Percentiles rank a stretch among this genome's conserved stretches.
Evolutionary conservation across 92 coral and sea anemone genomes (phyloP).

Genomic region (Palythoa grandiflora): DNA sequence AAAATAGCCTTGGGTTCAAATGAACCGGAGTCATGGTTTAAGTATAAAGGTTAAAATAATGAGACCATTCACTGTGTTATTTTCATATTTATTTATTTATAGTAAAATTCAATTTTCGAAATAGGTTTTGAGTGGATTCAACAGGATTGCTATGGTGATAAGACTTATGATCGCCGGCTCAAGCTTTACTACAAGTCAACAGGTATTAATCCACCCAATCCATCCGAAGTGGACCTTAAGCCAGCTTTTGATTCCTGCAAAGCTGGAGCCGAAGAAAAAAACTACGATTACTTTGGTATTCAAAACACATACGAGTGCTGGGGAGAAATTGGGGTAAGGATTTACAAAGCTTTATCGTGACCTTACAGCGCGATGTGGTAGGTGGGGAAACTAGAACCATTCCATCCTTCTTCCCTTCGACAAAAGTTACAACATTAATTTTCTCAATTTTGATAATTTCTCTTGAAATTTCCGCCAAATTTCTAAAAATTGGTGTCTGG

Average conservation of each 20-base stretch:
- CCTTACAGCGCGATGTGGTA: neutral
- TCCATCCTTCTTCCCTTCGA: too few relatives aligned
- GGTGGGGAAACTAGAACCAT: too few relatives aligned
- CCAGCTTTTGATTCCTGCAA: constrained; percentile 35
- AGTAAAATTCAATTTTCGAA: neutral
- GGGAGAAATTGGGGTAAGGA: constrained; percentile 49
- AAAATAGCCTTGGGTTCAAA: too few relatives aligned
- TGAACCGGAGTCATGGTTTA: too few relatives aligned
- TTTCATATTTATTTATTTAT: too few relatives aligned
- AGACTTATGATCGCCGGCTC: constrained; percentile 15
- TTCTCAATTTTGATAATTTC: too few relatives aligned
- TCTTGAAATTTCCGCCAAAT: too few relatives aligned
- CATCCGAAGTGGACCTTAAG: constrained; percentile 16
- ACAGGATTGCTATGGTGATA: constrained; percentile 36
- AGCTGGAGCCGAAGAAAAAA: constrained; percentile 40
- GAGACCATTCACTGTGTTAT: too few relatives aligned
- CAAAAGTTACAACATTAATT: too few relatives aligned
- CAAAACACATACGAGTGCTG: constrained; percentile 40
- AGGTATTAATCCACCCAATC: constrained; percentile 30
- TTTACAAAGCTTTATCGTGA: neutral
- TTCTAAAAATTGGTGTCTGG: too few relatives aligned
- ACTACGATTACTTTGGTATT: constrained; percentile 46
- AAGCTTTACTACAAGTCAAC: constrained; percentile 41
- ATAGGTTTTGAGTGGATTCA: constrained; percentile 40
- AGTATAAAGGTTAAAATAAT: too few relatives aligned